Percentiles rank a stretch among this genome's conserved stretches.
These are phyloP conservation scores for Phyto melanocephala DNA, from an alignment of 2,888 invertebrate genomes.

Conservation along the genomic window DNA sequence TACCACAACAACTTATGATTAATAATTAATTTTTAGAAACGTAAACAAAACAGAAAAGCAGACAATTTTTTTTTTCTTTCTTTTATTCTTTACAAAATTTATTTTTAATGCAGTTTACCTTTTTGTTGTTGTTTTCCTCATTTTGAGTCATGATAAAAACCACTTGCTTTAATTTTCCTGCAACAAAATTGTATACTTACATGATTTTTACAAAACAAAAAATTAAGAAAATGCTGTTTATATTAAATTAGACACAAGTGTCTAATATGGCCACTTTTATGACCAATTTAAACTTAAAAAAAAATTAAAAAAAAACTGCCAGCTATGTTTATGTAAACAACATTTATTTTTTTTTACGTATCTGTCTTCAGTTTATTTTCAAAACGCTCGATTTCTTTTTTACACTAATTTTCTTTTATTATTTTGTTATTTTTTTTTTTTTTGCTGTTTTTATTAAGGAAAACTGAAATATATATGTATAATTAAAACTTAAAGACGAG, in stretches of 20 bases:
- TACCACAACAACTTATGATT: too few relatives aligned
- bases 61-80: too few relatives aligned
- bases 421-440: neutral
- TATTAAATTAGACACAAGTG: slow-evolving; percentile 60
- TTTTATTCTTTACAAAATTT: slow-evolving; percentile 2
- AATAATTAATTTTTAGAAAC: too few relatives aligned
- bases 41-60: too few relatives aligned
- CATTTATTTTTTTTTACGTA: slow-evolving; percentile 3
- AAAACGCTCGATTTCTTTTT: slow-evolving; percentile 41
- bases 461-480: slow-evolving; percentile 26
- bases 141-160: slow-evolving; percentile 63
- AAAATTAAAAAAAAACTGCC: slow-evolving; percentile 12
- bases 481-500: slow-evolving; percentile 46
- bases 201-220: slow-evolving; percentile 7
- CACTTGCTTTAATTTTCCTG: slow-evolving; percentile 53
- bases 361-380: slow-evolving; percentile 45
- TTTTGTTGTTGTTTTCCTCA: slow-evolving; percentile 23
- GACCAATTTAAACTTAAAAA: slow-evolving; percentile 37
- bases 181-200: slow-evolving; percentile 33
- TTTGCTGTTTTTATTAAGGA: neutral
- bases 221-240: slow-evolving; percentile 16
- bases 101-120: neutral
- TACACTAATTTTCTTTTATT: neutral
- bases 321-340: slow-evolving; percentile 52
- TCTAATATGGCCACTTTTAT: slow-evolving; percentile 58